phyloP scores from a whole-genome alignment of 2,888 invertebrate genomes.

The Diplolepis rosae region DNA sequence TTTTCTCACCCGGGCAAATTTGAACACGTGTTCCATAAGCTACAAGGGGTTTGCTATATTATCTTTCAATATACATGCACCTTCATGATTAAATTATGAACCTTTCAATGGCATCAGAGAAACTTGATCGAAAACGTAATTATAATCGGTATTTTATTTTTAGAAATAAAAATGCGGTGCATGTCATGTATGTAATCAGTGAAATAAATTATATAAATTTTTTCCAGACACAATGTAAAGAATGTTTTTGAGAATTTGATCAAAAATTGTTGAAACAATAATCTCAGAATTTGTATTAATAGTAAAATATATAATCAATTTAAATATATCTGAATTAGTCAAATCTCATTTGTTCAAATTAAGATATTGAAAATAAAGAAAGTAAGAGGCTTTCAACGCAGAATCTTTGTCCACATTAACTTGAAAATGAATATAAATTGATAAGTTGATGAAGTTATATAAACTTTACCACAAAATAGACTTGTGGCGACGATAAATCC shows the following conservation, averaged over 20 bases:
- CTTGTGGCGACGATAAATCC: not conserved
- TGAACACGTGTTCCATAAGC: not conserved
- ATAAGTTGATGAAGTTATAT: not conserved
- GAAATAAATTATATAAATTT: too few species aligned
- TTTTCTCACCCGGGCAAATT: constrained; percentile 9
- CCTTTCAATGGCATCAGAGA: not conserved
- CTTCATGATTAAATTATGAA: constrained; percentile 15
- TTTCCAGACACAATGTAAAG: too few species aligned
- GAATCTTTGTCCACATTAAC: not conserved
- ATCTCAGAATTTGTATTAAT: too few species aligned
- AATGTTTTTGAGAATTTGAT: too few species aligned
- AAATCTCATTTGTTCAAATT: too few species aligned
- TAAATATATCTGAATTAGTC: too few species aligned
- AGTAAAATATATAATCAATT: too few species aligned
- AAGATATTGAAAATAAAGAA: too few species aligned
- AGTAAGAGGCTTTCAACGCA: too few species aligned
- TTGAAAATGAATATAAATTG: constrained; percentile 1
- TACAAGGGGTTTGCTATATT: not conserved
- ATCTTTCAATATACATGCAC: constrained; percentile 8
- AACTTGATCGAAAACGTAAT: not conserved
- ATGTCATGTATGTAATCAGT: too few species aligned
- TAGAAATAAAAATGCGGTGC: not conserved
- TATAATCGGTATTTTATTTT: not conserved
- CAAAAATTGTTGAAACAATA: too few species aligned
- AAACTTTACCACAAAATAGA: not conserved